Evolutionary conservation across 2,888 invertebrate genomes (phyloP), one percentile per base, ranked within the genome.

Genomic region (Lithophane leautieri): DNA sequence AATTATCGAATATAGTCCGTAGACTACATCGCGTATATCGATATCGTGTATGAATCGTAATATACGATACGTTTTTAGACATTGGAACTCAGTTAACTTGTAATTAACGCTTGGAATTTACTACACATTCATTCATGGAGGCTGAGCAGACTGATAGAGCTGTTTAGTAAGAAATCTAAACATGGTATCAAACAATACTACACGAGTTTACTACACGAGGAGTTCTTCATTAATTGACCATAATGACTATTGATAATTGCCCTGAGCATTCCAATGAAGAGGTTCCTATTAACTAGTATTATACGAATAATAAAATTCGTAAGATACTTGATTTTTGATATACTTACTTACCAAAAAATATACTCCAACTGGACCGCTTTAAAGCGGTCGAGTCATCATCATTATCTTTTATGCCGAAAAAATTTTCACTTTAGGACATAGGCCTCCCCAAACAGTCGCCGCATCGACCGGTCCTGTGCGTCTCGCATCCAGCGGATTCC

Each of bases 171-270:
- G 60, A 28, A 60, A 74, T 78, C 58, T 66, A 28, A 65, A 81
- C 60, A 47, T 60, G 8, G 4, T 74, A 73, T 60, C 47, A 78
- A 56, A 81, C 75, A 74, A 66, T 66, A 66, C 78, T n/a, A n/a
- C 22, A 16, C 28, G 50, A n/a, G 19, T 79, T 12, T 42, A 56
- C 52, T 63, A 79, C 16, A 50, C 52, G 25, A 62, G 19, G 22
- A 63, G 40, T 47, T 28, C 25, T 40, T 34, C 34, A 58, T 76
- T 65, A 42, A 75, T 63, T 58, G 42, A 34, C n/a, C 28, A 52
- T 79, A 63, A 63, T 79, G n/a, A 58, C 50, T 68, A 25, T 22
- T 71, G 12, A 16, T 50, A 60, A 66, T 60, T 67, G 22, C 69
- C 42, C 19, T 44, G 22, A 44, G 22, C 22, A 44, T 67, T 60